These are phyloP conservation scores for Scopus umbretta DNA, from an alignment of 2,113 vertebrate genomes.

Conservation along the genomic window DNA sequence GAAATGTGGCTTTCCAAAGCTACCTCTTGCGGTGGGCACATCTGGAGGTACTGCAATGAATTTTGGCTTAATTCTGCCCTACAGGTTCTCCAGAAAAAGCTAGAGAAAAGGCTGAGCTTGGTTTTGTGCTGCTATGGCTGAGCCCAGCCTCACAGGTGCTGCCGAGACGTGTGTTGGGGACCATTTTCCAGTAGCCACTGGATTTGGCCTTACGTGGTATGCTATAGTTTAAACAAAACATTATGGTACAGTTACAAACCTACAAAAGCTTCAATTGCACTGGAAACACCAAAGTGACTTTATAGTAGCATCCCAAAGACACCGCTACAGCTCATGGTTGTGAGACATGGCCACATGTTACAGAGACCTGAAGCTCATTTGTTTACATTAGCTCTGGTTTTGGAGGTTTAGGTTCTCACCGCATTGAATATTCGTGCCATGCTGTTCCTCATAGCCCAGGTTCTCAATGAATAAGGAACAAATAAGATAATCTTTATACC, in stretches of 20 bases:
- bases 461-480: slow-evolving; percentile 8
- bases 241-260: not conserved
- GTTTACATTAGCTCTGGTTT: not conserved
- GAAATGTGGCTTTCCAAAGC: not conserved
- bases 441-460: not conserved
- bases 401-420: not conserved
- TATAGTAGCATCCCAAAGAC: not conserved
- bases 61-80: not conserved
- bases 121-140: not conserved
- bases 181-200: not conserved
- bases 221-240: not conserved
- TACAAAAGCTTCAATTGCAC: not conserved
- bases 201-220: not conserved
- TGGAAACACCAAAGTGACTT: not conserved
- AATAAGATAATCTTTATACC: not conserved
- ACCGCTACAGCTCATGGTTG: not conserved
- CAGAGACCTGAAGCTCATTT: not conserved
- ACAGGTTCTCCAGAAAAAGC: not conserved
- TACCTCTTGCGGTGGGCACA: not conserved
- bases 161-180: not conserved
- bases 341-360: not conserved
- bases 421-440: not conserved
- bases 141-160: not conserved
- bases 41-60: not conserved
- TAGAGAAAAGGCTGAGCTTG: not conserved